These are phyloP conservation scores for Liasis olivaceus DNA, from an alignment of 2,797 vertebrate species.

Conservation along the genomic window DNA sequence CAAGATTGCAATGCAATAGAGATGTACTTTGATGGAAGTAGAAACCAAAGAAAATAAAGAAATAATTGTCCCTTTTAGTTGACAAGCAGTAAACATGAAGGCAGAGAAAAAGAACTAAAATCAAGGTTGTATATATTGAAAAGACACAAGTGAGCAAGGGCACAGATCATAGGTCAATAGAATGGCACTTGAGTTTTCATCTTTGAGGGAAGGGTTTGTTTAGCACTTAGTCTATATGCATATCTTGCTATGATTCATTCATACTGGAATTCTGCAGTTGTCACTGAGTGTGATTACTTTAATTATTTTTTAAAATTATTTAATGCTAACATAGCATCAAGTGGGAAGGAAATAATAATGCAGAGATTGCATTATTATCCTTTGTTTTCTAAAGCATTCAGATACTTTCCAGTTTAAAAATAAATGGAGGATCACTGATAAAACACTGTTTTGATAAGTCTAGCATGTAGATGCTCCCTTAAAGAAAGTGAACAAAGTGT, in stretches of 20 bases:
- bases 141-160: neutral
- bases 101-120: neutral
- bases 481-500: neutral
- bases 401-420: neutral
- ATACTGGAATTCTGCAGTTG: neutral
- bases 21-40: too few species aligned
- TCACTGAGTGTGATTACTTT: neutral
- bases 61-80: neutral
- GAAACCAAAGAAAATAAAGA: neutral
- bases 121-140: neutral
- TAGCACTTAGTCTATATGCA: neutral
- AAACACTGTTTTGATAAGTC: neutral
- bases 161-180: neutral
- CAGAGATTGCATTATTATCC: neutral
- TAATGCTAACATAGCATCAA: neutral
- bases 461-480: neutral
- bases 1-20: too few species aligned
- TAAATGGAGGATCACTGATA: neutral
- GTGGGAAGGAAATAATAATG: neutral
- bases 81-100: neutral
- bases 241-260: neutral
- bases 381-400: neutral
- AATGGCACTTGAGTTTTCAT: neutral
- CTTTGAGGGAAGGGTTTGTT: neutral
- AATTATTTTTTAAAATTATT: neutral